Conservation (phyloP, 2,113 vertebrate species). For the Poeciliopsis retropinna region DNA sequence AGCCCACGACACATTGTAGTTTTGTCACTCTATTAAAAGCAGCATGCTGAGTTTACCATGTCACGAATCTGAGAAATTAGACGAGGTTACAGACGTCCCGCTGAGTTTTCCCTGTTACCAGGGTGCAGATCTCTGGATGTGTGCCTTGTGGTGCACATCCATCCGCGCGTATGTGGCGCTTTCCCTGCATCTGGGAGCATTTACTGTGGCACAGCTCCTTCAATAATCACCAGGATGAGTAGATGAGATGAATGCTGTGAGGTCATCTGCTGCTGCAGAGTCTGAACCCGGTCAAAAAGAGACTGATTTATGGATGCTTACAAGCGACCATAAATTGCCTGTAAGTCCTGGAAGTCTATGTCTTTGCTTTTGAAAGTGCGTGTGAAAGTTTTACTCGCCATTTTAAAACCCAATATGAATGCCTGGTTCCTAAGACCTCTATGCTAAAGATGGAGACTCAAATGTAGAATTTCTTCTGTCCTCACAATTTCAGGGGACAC, state of each 20-base stretch:
- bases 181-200: conserved; percentile 74
- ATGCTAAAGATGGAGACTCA: conserved; percentile 1
- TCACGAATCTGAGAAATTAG: conserved; percentile 8
- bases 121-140: conserved; percentile 13
- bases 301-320: conserved; percentile 69
- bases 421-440: neutral
- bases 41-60: conserved; percentile 11
- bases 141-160: neutral
- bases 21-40: conserved; percentile 45
- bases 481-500: neutral
- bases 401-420: conserved; percentile 39
- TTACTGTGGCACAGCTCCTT: conserved; percentile 63
- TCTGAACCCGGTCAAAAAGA: conserved; percentile 34
- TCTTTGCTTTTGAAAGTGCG: conserved; percentile 23
- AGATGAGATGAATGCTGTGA: conserved; percentile 49
- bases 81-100: conserved; percentile 6
- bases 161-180: conserved; percentile 19
- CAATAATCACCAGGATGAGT: conserved; percentile 65
- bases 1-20: neutral
- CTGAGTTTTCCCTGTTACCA: conserved; percentile 5
- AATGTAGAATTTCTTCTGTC: conserved; percentile 1
- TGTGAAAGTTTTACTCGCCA: conserved; percentile 35
- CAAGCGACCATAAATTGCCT: conserved; percentile 37
- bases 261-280: conserved; percentile 62
- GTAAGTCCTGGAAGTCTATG: conserved; percentile 31